Conservation (phyloP, 1,140 invertebrate species). For the Megathymus violae region DNA sequence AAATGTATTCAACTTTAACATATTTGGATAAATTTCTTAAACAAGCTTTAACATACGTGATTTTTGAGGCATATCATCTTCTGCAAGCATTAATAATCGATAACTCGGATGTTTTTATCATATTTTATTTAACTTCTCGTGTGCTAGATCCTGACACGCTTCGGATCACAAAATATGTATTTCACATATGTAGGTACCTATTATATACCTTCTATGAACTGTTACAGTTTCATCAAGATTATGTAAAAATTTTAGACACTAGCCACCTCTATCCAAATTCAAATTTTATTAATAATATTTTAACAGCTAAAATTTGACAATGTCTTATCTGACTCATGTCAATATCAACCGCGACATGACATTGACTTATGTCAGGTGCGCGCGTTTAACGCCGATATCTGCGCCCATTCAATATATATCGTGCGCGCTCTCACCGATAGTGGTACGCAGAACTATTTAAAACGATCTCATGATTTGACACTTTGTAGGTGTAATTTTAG, state of each 20-base stretch:
- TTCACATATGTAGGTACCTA: no score
- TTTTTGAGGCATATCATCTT: background rate
- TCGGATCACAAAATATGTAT: conserved; percentile 12
- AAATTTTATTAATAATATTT: no score
- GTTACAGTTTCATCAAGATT: conserved; percentile 8
- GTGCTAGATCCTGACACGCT: conserved; percentile 5
- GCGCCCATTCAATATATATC: no score
- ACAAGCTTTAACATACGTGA: background rate
- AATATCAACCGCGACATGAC: no score
- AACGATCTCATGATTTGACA: no score
- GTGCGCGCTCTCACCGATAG: no score
- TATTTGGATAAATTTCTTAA: conserved; percentile 16
- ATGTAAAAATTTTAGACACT: conserved; percentile 13
- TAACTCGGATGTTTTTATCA: background rate
- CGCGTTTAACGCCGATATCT: no score
- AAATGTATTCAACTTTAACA: conserved; percentile 12
- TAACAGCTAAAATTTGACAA: no score
- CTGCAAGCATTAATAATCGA: conserved; percentile 10
- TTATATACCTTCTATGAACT: background rate
- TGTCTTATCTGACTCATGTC: no score
- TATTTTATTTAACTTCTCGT: conserved; percentile 1
- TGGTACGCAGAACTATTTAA: no score
- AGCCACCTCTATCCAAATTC: background rate
- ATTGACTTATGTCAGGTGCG: no score
- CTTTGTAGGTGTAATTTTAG: no score